Evolutionary conservation across 1,140 invertebrate genomes (phyloP).

Genomic region (Nephotettix cincticeps): DNA sequence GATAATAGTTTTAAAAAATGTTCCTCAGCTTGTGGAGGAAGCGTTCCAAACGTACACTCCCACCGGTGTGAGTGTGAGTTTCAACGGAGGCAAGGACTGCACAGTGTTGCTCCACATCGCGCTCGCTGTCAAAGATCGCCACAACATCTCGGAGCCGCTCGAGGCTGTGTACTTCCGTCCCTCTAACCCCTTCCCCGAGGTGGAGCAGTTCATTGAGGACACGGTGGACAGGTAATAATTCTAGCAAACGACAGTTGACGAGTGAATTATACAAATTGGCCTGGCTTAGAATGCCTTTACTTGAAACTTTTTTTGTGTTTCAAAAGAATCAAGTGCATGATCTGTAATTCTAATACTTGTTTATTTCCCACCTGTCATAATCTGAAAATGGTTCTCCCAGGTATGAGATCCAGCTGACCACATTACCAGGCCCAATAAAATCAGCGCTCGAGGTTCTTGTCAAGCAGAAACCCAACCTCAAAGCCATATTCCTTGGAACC

Average conservation of each 20-base stretch:
- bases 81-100: slow-evolving; percentile 98
- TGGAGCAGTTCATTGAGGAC: slow-evolving; percentile 78
- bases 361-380: too few species aligned
- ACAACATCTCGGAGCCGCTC: slow-evolving; percentile 48
- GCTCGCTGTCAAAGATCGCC: slow-evolving; percentile 56
- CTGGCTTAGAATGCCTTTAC: too few species aligned
- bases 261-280: too few species aligned
- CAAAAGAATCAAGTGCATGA: too few species aligned
- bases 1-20: too few species aligned
- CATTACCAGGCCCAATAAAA: slow-evolving; percentile 71
- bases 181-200: slow-evolving; percentile 77
- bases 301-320: too few species aligned
- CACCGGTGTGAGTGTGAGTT: slow-evolving; percentile 82
- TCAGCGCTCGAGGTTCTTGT: slow-evolving; percentile 62
- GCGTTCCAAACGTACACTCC: slow-evolving; percentile 54
- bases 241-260: too few species aligned
- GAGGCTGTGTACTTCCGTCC: slow-evolving; percentile 73
- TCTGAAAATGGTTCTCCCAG: too few species aligned
- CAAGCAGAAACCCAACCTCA: slow-evolving; percentile 62
- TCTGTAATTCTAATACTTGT: too few species aligned
- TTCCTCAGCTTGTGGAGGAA: slow-evolving; percentile 45
- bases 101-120: slow-evolving; percentile 83
- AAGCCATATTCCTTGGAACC: slow-evolving; percentile 87
- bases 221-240: slow-evolving; percentile 59
- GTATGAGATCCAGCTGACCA: slow-evolving; percentile 72